Percentiles rank a stretch among this genome's conserved stretches.
These are phyloP conservation scores for Hepsetus odoe DNA, from an alignment of 2,113 vertebrate genomes.

Conservation along the genomic window DNA sequence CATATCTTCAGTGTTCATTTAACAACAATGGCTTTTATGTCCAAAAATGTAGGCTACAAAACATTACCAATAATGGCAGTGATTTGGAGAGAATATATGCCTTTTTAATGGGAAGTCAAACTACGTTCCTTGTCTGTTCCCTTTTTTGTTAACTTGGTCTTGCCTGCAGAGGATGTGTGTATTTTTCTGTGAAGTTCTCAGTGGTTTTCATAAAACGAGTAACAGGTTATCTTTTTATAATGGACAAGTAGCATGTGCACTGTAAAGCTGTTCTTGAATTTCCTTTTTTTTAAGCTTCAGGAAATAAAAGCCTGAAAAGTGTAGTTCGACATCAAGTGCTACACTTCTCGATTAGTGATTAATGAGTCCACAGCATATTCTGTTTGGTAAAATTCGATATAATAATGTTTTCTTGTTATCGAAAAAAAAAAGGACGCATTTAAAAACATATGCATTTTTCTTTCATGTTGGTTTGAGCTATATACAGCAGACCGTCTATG, in stretches of 20 bases:
- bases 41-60: background rate
- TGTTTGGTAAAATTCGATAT: constrained; percentile 76
- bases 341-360: constrained; percentile 75
- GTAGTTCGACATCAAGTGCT: background rate
- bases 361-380: constrained; percentile 80
- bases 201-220: constrained; percentile 22
- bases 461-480: constrained; percentile 93
- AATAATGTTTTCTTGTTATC: constrained; percentile 81
- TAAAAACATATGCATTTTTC: constrained; percentile 90
- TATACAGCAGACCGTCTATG: constrained; percentile 86
- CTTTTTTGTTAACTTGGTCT: background rate
- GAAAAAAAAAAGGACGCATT: constrained; percentile 65
- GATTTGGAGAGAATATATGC: background rate
- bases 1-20: background rate
- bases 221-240: constrained; percentile 21
- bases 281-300: constrained; percentile 10
- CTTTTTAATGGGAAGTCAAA: background rate
- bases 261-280: constrained; percentile 31
- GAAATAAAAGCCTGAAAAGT: background rate
- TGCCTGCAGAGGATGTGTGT: constrained; percentile 29
- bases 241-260: constrained; percentile 36
- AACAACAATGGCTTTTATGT: background rate
- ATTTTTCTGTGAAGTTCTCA: constrained; percentile 13
- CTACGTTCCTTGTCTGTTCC: background rate
- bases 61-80: background rate